Evolutionary conservation across 1,140 invertebrate species (phyloP).

Genomic region (Aphis gossypii): DNA sequence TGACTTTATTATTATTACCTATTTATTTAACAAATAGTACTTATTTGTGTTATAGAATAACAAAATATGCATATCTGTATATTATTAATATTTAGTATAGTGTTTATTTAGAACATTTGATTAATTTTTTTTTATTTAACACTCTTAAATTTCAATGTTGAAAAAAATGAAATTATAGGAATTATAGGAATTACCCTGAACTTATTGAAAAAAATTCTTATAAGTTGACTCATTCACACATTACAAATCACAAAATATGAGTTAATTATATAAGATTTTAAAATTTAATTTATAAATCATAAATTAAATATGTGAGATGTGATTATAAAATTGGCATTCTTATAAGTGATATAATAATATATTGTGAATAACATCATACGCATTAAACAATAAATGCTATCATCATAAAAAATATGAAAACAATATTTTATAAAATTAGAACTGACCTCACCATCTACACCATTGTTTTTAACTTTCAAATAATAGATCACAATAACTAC

Average conservation of each 20-base stretch:
- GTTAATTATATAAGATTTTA: background rate
- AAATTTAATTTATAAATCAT: background rate
- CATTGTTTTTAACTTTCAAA: too few relatives aligned
- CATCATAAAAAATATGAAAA: too few relatives aligned
- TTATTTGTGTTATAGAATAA: background rate
- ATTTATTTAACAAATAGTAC: background rate
- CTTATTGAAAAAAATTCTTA: background rate
- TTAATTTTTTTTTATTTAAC: background rate
- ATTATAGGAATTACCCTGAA: background rate
- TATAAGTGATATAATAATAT: too few relatives aligned
- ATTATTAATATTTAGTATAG: background rate
- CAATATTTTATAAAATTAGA: too few relatives aligned
- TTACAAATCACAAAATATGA: background rate
- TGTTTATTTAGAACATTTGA: background rate
- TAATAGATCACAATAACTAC: too few relatives aligned
- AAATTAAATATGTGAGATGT: background rate
- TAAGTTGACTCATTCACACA: background rate
- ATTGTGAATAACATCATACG: too few relatives aligned
- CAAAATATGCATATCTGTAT: background rate
- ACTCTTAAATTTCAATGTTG: background rate
- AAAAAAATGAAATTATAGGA: too few relatives aligned
- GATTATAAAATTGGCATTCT: background rate
- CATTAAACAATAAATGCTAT: too few relatives aligned
- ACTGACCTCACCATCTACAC: too few relatives aligned
- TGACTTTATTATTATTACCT: background rate